Evolutionary conservation across 2,113 vertebrate genomes (phyloP).

Genomic region (Diadophis punctatus): DNA sequence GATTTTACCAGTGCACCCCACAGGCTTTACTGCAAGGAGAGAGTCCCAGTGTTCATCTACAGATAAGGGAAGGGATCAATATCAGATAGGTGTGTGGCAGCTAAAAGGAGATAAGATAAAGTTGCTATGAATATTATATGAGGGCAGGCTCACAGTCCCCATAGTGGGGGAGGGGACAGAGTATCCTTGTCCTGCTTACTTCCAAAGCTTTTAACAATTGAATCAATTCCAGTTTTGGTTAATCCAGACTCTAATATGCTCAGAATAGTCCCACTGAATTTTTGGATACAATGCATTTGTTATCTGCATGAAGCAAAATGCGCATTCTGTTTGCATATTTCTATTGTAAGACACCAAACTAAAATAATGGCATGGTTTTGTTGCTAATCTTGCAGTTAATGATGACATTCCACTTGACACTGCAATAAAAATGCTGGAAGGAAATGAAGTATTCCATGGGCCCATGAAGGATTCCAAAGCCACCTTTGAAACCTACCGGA

Average conservation of each 20-base stretch:
- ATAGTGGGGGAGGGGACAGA: background rate
- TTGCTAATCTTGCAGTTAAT: constrained; percentile 53
- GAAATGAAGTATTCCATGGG: constrained; percentile 47
- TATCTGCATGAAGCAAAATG: background rate
- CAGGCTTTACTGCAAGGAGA: background rate
- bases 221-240: background rate
- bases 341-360: background rate
- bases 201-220: background rate
- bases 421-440: constrained; percentile 62
- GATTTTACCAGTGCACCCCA: background rate
- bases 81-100: background rate
- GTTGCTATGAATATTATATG: background rate
- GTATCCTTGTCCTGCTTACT: background rate
- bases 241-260: background rate
- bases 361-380: constrained; percentile 42
- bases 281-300: background rate
- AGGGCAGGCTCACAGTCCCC: background rate
- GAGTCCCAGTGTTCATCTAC: background rate
- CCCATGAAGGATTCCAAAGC: constrained; percentile 63
- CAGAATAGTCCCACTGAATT: background rate
- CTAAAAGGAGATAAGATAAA: background rate
- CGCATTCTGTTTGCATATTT: background rate
- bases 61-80: background rate
- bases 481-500: constrained; percentile 69
- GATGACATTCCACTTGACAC: constrained; percentile 54